phyloP scores from a whole-genome alignment of 2,113 vertebrate genomes.

The Nycticebus coucang region DNA sequence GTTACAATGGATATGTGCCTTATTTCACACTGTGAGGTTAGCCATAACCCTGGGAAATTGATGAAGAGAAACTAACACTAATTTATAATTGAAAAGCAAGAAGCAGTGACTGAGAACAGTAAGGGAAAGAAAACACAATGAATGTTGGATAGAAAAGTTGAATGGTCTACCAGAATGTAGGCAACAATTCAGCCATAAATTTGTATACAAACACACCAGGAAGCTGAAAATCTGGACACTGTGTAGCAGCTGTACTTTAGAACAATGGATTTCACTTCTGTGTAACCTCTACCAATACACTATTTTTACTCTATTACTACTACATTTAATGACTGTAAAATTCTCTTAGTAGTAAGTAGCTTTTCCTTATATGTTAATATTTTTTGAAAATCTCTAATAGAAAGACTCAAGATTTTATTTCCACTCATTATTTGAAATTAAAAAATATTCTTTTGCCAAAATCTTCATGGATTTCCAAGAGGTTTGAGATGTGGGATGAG shows the following conservation, averaged over 20 bases:
- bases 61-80: background rate
- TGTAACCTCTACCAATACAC: background rate
- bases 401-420: background rate
- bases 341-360: background rate
- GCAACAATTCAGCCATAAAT: background rate
- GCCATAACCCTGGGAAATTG: background rate
- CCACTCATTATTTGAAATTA: background rate
- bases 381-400: background rate
- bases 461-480: background rate
- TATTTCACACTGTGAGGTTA: background rate
- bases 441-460: background rate
- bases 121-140: conserved; percentile 19
- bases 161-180: background rate
- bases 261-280: background rate
- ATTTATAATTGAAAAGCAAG: conserved; percentile 4
- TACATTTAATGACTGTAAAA: background rate
- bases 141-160: background rate
- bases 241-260: background rate
- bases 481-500: background rate
- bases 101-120: background rate
- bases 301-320: background rate
- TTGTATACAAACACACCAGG: background rate
- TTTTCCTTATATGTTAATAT: background rate
- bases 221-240: background rate
- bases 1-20: background rate